Evolutionary conservation across 1,140 invertebrate genomes (phyloP).

Genomic region (Drosophila subobscura): DNA sequence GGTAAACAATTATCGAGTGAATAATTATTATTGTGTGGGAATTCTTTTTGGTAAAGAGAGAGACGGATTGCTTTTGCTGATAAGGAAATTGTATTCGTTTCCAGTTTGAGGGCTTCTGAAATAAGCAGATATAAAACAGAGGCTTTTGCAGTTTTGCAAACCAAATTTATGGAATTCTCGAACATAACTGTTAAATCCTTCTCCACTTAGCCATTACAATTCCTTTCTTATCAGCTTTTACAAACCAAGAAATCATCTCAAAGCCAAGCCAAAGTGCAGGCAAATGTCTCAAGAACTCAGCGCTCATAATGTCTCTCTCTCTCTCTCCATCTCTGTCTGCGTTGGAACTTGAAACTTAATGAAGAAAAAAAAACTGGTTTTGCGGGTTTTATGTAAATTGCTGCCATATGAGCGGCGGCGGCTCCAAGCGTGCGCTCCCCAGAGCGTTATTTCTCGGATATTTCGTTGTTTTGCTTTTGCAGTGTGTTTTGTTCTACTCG

Average conservation of each 20-base stretch:
- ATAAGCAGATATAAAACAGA: no score
- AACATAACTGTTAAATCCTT: no score
- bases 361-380: slow-evolving; percentile 64
- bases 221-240: no score
- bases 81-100: background rate
- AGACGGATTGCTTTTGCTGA: no score
- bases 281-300: slow-evolving; percentile 50
- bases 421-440: slow-evolving; percentile 31
- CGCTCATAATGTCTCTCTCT: slow-evolving; percentile 20
- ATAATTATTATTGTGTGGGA: no score
- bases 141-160: no score
- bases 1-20: no score
- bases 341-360: slow-evolving; percentile 51
- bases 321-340: slow-evolving; percentile 5
- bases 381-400: slow-evolving; percentile 80
- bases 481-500: slow-evolving; percentile 28
- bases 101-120: background rate
- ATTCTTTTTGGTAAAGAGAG: no score
- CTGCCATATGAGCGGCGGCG: slow-evolving; percentile 62
- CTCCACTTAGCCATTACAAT: no score
- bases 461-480: slow-evolving; percentile 37
- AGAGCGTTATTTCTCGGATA: slow-evolving; percentile 52
- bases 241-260: no score
- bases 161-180: background rate
- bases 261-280: slow-evolving; percentile 58